Evolutionary conservation across 1,140 invertebrate genomes (phyloP), one percentile per base, ranked within the genome.

Genomic region (Brachionus angularis): DNA sequence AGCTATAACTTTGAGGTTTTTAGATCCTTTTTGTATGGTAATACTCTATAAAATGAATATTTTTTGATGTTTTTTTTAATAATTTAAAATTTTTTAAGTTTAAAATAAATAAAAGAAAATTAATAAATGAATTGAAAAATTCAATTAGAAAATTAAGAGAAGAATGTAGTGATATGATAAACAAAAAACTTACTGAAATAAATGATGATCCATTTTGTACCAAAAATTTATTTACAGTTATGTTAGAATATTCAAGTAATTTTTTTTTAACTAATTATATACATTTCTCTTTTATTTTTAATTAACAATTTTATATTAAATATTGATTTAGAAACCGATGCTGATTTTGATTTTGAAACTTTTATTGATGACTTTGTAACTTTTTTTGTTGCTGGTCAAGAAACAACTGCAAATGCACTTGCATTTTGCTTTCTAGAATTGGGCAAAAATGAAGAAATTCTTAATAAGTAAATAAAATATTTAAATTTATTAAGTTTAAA

Each of bases 341-440:
- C 21, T 27, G 18, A 47, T 14, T 47, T 67, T 36, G 47, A 47
- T 21, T 25, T 67, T 8, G 62, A 67, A 25, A 25, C 23, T 29
- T 27, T 67, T 12, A 67, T 67, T 33, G 62, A 67, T 23, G 62
- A 67, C 23, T 67, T 67, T 67, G 42, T 67, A 8, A 46, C 62
- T 18, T 67, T 67, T 47, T 67, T 67, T 25, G 29, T 67, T 12
- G 42, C 62, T 23, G 62, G 62, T 25, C 62, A 67, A 67, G 62
- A 67, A 21, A 67, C 62, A 2, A 67, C 62, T 25, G 62, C 62
- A 0, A 67, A 50, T 50, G 18, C 36, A 12, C 23, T 67, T 8
- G 62, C 62, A 8, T n/a, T 18, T 8, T 5, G 10, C 3, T 12
- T 67, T 2, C 42, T 67, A 18, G 62, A 67, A 50, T 12, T 67